A percentile compares a stretch with the other conserved stretches of the same genome.
phyloP scores from a whole-genome alignment of 1,140 invertebrate species.

The Oreohelix idahoensis region DNA sequence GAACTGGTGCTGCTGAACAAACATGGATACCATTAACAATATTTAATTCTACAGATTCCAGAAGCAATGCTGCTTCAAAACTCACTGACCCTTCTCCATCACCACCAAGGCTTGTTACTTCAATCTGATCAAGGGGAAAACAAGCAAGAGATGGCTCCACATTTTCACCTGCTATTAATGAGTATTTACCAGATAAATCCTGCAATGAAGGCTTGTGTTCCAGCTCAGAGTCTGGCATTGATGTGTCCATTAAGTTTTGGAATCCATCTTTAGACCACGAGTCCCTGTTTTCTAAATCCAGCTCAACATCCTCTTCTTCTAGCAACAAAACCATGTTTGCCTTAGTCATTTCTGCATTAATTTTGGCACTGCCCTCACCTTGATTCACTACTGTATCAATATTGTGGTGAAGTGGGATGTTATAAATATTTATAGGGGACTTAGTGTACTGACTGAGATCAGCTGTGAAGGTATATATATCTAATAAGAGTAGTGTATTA shows the following conservation, averaged over 20 bases:
- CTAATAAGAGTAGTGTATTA: no score
- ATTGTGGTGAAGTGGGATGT: no score
- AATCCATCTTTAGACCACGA: no score
- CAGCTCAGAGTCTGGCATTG: neutral
- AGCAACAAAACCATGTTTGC: no score
- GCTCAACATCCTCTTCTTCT: no score
- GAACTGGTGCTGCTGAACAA: neutral
- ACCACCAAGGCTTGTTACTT: neutral
- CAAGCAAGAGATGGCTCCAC: neutral
- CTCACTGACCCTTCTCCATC: neutral
- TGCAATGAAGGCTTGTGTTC: neutral
- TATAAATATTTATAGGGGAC: no score
- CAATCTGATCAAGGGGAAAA: neutral
- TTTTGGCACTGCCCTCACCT: no score
- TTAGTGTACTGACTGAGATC: no score
- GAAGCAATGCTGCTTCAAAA: neutral
- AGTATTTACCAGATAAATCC: neutral
- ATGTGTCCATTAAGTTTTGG: neutral
- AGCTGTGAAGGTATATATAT: no score
- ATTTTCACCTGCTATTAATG: neutral
- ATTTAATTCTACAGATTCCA: neutral
- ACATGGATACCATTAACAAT: neutral
- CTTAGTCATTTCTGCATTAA: no score
- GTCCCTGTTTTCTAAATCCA: no score
- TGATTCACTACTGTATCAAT: no score